phyloP scores from a whole-genome alignment of 2,113 vertebrate genomes.

The Rhombomys opimus region DNA sequence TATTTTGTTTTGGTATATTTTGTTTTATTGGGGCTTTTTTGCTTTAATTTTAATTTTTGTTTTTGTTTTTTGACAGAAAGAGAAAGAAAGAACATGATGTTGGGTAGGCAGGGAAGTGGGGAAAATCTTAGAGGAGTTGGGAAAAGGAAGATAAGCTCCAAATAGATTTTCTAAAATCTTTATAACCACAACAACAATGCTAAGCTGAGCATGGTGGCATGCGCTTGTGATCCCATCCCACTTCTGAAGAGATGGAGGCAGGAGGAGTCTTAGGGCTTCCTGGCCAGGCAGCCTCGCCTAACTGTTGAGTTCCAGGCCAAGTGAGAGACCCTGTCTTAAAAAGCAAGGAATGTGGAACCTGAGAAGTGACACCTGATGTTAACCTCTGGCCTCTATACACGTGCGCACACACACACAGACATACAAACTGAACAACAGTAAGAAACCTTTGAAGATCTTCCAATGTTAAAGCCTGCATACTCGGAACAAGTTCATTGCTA shows the following conservation, averaged over 20 bases:
- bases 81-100: not conserved
- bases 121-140: not conserved
- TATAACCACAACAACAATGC: not conserved
- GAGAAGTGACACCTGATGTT: not conserved
- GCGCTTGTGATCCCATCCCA: not conserved
- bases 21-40: not conserved
- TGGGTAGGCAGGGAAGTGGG: not conserved
- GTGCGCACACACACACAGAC: not conserved
- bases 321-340: not conserved
- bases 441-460: not conserved
- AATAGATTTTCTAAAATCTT: not conserved
- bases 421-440: not conserved
- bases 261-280: not conserved
- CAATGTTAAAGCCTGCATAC: constrained; percentile 27
- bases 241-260: not conserved
- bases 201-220: not conserved
- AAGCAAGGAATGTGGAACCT: not conserved
- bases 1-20: not conserved
- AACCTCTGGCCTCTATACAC: not conserved
- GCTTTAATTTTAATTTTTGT: not conserved
- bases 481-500: not conserved
- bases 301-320: not conserved
- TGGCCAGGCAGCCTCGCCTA: not conserved
- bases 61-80: not conserved
- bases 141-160: not conserved